phyloP scores from a whole-genome alignment of 2,797 vertebrate genomes.

The Siniperca scherzeri region DNA sequence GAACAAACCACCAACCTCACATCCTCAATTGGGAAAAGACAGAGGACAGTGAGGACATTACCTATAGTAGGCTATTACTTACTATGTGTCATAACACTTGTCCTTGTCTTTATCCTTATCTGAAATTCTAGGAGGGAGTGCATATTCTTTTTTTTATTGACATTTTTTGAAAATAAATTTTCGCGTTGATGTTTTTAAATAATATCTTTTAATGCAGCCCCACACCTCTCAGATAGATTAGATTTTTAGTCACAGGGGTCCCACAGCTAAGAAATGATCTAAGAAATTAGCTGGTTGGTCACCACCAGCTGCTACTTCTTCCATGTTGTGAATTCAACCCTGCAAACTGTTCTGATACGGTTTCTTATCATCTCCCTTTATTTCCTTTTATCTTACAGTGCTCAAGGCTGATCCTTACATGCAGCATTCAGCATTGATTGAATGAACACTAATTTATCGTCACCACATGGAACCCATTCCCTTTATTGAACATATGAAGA shows the following conservation, averaged over 20 bases:
- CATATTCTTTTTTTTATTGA: background rate
- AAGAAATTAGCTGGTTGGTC: background rate
- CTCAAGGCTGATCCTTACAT: background rate
- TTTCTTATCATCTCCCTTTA: background rate
- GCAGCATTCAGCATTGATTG: constrained; percentile 11
- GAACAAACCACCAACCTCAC: background rate
- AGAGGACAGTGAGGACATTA: background rate
- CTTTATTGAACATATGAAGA: constrained; percentile 64
- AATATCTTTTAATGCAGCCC: background rate
- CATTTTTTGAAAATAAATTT: background rate
- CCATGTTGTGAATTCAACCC: background rate
- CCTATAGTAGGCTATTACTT: too few species aligned
- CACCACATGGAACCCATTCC: constrained; percentile 63
- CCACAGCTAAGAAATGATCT: background rate
- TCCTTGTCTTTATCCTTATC: background rate
- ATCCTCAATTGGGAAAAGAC: background rate
- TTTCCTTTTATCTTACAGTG: constrained; percentile 41
- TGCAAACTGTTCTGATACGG: background rate
- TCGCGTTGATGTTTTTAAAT: background rate
- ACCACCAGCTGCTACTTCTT: background rate
- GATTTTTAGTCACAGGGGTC: background rate
- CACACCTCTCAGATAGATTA: too few species aligned
- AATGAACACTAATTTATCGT: background rate
- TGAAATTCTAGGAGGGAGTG: background rate
- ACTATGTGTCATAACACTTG: background rate